A percentile compares a stretch with the other conserved stretches of the same genome.
These are phyloP conservation scores for Hirundichthys speculiger DNA, from an alignment of 2,113 vertebrate species.

Conservation along the genomic window DNA sequence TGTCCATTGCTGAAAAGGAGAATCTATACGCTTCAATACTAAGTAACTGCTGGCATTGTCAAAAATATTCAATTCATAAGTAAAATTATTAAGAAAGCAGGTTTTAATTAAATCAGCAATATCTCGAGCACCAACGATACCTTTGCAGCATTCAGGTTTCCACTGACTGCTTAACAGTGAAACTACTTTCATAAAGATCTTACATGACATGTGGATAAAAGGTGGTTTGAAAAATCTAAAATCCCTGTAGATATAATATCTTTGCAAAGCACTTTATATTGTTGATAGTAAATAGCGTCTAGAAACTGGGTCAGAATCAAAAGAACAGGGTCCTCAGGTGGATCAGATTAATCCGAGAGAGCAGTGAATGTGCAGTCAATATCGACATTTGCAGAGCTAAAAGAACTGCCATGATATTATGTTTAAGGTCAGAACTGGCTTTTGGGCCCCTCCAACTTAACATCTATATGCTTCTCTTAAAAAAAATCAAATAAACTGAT, in stretches of 20 bases:
- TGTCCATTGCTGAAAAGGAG: neutral
- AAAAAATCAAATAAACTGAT: no score
- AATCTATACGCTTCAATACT: no score
- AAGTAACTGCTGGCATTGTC: neutral
- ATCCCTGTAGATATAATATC: slow-evolving; percentile 6
- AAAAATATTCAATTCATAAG: neutral
- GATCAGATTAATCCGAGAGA: neutral
- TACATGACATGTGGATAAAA: slow-evolving; percentile 1
- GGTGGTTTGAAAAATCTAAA: no score
- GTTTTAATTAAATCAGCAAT: neutral
- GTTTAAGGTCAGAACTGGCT: neutral
- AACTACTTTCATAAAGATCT: neutral
- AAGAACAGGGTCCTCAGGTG: neutral
- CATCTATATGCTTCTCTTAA: neutral
- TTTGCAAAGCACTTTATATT: neutral
- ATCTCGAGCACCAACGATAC: neutral
- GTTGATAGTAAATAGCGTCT: neutral
- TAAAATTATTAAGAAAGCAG: neutral
- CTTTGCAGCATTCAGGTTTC: neutral
- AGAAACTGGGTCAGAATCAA: neutral
- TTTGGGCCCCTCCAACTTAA: neutral
- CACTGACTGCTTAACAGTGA: neutral
- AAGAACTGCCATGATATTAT: neutral
- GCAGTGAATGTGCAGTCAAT: neutral
- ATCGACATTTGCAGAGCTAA: neutral